These are phyloP conservation scores for Stomatorhinus ivindoensis DNA, from an alignment of 2,113 vertebrate species.

Conservation along the genomic window DNA sequence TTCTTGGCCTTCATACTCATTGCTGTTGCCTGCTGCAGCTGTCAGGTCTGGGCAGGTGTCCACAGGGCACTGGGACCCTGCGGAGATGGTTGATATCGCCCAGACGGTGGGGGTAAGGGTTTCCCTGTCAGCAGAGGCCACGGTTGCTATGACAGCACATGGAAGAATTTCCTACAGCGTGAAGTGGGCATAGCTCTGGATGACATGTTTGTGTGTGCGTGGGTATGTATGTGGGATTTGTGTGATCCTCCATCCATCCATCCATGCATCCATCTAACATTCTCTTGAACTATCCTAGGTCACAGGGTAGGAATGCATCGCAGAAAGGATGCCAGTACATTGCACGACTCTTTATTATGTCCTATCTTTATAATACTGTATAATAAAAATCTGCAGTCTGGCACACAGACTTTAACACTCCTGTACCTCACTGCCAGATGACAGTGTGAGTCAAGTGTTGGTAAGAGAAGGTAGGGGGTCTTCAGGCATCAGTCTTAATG, in stretches of 20 bases:
- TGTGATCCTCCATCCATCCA: neutral
- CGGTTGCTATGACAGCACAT: neutral
- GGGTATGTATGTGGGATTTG: neutral
- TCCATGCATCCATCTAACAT: neutral
- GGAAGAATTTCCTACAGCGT: neutral
- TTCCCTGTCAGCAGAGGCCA: neutral
- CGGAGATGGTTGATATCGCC: neutral
- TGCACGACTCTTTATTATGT: neutral
- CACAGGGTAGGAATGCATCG: neutral
- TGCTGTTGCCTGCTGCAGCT: neutral
- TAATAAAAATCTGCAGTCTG: neutral
- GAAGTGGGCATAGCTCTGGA: neutral
- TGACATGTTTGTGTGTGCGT: neutral
- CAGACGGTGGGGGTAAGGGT: neutral
- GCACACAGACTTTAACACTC: neutral
- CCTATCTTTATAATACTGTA: neutral
- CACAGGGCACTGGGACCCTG: neutral
- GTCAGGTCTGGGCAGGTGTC: neutral
- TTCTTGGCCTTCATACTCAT: neutral
- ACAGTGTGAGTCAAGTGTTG: neutral
- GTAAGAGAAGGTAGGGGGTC: neutral
- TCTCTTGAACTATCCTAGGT: neutral
- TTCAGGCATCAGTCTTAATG: neutral
- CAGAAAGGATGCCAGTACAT: neutral
- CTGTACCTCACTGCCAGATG: neutral